Evolutionary conservation across 2,113 vertebrate species (phyloP).

Genomic region (Cavia porcellus): DNA sequence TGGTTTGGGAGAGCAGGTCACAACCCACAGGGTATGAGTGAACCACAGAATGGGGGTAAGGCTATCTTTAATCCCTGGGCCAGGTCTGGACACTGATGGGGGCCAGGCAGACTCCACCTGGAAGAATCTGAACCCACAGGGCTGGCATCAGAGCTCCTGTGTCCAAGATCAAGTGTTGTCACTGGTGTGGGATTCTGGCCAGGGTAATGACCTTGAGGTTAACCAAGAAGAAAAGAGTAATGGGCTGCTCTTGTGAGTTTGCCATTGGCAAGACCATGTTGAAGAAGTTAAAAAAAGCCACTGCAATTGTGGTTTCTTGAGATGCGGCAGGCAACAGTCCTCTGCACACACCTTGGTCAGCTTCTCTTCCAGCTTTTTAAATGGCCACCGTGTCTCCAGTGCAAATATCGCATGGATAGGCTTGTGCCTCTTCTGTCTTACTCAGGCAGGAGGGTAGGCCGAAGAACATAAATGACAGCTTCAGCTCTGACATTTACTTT

Average conservation of each 20-base stretch:
- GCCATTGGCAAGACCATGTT: background rate
- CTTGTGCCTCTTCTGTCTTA: background rate
- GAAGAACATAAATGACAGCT: background rate
- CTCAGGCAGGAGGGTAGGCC: background rate
- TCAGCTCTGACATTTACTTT: background rate
- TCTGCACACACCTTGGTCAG: background rate
- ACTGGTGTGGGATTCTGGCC: background rate
- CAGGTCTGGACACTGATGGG: background rate
- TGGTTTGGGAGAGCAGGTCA: background rate
- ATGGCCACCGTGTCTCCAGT: background rate
- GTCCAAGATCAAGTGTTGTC: background rate
- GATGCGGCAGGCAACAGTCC: too few relatives aligned
- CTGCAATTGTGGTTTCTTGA: background rate
- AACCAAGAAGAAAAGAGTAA: background rate
- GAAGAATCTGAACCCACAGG: fast-evolving
- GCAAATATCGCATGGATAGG: background rate
- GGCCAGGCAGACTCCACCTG: background rate
- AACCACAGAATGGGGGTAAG: background rate
- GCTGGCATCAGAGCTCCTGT: background rate
- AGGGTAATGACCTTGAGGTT: background rate
- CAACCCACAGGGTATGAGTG: background rate
- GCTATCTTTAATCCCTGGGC: background rate
- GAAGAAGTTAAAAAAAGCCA: background rate
- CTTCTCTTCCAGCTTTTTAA: background rate
- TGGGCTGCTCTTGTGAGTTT: background rate